Evolutionary conservation across 1,140 invertebrate species (phyloP).

Genomic region (Drosophila neocordata): DNA sequence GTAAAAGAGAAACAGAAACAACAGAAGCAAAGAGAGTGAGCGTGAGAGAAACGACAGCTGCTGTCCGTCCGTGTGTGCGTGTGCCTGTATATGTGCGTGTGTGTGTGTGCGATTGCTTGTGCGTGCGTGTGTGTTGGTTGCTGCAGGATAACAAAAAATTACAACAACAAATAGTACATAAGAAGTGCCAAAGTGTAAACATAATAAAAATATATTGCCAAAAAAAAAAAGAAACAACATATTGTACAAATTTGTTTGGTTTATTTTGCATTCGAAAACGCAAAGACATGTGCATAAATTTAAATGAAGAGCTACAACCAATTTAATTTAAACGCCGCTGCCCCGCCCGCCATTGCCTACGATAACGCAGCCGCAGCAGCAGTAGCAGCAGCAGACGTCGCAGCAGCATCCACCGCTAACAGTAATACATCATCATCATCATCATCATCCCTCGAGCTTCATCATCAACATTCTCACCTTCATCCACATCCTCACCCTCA

Average conservation of each 20-base stretch:
- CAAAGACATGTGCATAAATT: constrained; percentile 64
- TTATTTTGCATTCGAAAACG: constrained; percentile 35
- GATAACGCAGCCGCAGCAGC: constrained; percentile 63
- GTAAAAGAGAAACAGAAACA: constrained; percentile 26
- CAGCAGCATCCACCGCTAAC: constrained; percentile 21
- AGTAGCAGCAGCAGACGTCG: constrained; percentile 37
- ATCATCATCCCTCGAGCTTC: constrained; percentile 38
- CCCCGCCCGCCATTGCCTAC: constrained; percentile 69
- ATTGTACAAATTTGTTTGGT: constrained; percentile 29
- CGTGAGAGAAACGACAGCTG: constrained; percentile 78
- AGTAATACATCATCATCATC: constrained; percentile 25
- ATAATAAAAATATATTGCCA: constrained; percentile 58
- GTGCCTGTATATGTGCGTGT: constrained; percentile 19
- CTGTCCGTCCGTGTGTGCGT: constrained; percentile 46
- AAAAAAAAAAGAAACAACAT: constrained; percentile 32
- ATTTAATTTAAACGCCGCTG: constrained; percentile 78
- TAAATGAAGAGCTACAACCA: constrained; percentile 78
- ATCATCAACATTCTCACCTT: constrained; percentile 20
- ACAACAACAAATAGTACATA: constrained; percentile 43
- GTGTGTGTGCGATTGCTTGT: constrained; percentile 39
- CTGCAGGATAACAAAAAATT: constrained; percentile 58
- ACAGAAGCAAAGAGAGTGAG: constrained; percentile 61
- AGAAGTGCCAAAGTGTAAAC: constrained; percentile 71
- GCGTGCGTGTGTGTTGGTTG: constrained; percentile 48
- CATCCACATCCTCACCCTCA: constrained; percentile 33